These are phyloP conservation scores for Choreutis nemorana DNA, from an alignment of 2,888 invertebrate species.

Conservation along the genomic window DNA sequence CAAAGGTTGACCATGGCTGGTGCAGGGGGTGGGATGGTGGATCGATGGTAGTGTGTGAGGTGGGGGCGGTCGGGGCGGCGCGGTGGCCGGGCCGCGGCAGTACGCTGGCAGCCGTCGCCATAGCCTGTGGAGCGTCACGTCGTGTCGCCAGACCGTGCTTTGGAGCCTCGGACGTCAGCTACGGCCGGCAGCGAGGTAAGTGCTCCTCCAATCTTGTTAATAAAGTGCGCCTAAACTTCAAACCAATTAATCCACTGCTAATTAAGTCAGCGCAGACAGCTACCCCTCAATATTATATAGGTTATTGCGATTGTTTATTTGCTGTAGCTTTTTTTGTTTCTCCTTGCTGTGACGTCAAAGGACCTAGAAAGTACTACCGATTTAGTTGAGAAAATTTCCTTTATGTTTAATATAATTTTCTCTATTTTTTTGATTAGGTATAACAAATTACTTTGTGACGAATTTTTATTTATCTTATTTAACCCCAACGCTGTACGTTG, in stretches of 20 bases:
- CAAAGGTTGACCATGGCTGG: not conserved
- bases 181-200: slow-evolving; percentile 25
- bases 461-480: no score
- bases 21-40: slow-evolving; percentile 22
- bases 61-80: slow-evolving; percentile 20
- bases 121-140: slow-evolving; percentile 30
- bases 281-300: no score
- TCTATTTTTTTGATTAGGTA: no score
- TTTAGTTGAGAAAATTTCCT: no score
- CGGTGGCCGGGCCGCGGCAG: slow-evolving; percentile 23
- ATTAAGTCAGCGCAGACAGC: no score
- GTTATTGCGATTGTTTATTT: no score
- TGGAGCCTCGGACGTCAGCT: slow-evolving; percentile 6
- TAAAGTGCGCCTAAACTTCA: not conserved
- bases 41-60: slow-evolving; percentile 42
- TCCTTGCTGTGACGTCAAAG: no score
- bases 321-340: no score
- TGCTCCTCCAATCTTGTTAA: slow-evolving; percentile 9
- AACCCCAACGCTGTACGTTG: no score
- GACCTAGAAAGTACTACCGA: no score
- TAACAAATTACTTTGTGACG: no score
- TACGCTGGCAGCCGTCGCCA: slow-evolving; percentile 17
- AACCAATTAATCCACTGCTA: not conserved
- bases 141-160: slow-evolving; percentile 26
- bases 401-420: no score